Evolutionary conservation across 2,113 vertebrate species (phyloP), one percentile per base, ranked within the genome.

Genomic region (Deroptyus accipitrinus): DNA sequence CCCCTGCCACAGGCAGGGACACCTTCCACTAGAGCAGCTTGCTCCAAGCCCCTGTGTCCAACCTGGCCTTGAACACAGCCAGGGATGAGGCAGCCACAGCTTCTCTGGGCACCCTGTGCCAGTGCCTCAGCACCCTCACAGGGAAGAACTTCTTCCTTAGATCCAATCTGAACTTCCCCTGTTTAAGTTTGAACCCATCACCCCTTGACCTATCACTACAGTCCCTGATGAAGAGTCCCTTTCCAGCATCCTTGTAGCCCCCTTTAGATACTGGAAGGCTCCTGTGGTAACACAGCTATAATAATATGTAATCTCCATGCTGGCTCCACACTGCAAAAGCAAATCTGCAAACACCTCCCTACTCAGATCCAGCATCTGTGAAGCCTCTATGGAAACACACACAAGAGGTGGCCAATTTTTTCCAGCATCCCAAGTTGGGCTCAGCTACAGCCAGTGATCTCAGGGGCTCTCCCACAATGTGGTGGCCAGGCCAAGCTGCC

Each of bases 371-470:
- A 83, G 46, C 75, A 17, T 12, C 88, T 30, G 39, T 6, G 57
- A 63, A 74, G 51, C 72, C 49, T 31, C 55, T 8, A 2, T 0
- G 5, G 42, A 48, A 33, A 23, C 35, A 49, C 16, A 22, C 83
- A 30, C 22, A 54, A 51, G 55, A 14, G 0, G 0, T 0, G 1
- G 54, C 51, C 30, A 48, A 2, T 70, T 69, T 11, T 70, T 51
- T 12, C 9, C 27, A 24, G 49, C 22, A 28, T 42, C 41, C 69
- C 84, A 20, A 7, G 20, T 1, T 2, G 6, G 83, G 70, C 35
- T 35, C 3, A 88, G 23, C 18, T 18, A 8, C 48, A 57, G 3
- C 42, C 6, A 3, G 27, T 6, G 57, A 11, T 35, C 55, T 49
- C 77, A 7, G 0, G 0, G 88, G 14, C 66, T 39, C 12, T 23